Conservation (phyloP, 2,888 invertebrate species). For the Leucophenga montana region DNA sequence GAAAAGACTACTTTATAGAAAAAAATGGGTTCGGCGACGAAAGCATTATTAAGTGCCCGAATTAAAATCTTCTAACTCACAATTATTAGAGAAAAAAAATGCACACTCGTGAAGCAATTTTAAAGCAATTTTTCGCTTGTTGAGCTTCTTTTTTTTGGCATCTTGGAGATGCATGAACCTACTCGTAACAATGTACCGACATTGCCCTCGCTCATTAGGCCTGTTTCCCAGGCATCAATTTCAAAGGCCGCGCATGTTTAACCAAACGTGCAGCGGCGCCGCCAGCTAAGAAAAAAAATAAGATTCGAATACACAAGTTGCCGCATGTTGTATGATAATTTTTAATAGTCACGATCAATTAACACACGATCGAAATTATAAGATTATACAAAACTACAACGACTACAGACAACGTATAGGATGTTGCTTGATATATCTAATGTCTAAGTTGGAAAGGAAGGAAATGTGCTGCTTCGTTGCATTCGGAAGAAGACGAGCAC, state of each 20-base stretch:
- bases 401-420: neutral
- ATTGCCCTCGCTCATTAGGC: too few species aligned
- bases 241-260: neutral
- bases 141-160: too few species aligned
- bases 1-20: conserved; percentile 10
- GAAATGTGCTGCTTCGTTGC: neutral
- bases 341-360: conserved; percentile 32
- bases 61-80: too few species aligned
- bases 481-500: neutral
- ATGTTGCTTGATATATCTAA: too few species aligned
- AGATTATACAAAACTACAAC: conserved; percentile 2
- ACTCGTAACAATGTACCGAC: too few species aligned
- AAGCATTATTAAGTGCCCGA: too few species aligned
- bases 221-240: neutral
- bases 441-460: too few species aligned
- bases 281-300: conserved; percentile 27
- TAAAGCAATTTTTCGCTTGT: conserved; percentile 48
- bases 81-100: neutral
- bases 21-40: neutral
- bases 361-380: conserved; percentile 24
- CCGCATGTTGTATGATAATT: conserved; percentile 6
- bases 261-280: neutral
- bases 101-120: conserved; percentile 36
- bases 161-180: too few species aligned
- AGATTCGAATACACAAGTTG: neutral